These are phyloP conservation scores for Phycodurus eques DNA, from an alignment of 2,113 vertebrate genomes.

Conservation along the genomic window DNA sequence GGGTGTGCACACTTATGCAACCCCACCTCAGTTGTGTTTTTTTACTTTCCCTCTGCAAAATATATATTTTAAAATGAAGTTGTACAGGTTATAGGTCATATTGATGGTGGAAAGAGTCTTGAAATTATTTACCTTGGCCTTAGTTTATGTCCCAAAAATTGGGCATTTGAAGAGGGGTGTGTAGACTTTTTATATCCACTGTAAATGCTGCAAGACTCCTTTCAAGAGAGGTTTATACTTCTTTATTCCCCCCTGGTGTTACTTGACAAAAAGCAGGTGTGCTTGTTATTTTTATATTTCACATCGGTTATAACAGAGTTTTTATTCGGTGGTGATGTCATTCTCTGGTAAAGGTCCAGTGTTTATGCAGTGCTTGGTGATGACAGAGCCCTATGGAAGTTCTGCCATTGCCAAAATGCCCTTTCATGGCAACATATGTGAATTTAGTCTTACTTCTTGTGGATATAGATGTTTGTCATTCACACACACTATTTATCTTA, in stretches of 20 bases:
- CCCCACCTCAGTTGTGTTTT: too few species aligned
- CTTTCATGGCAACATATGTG: conserved; percentile 39
- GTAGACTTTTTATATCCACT: not conserved
- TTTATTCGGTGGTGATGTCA: conserved; percentile 4
- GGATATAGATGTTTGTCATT: conserved; percentile 35
- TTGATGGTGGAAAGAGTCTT: not conserved
- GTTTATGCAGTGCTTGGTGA: conserved; percentile 35
- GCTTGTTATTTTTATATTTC: conserved; percentile 35
- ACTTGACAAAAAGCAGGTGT: conserved; percentile 43
- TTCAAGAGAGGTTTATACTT: not conserved
- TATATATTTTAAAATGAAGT: too few species aligned
- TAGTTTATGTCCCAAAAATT: not conserved
- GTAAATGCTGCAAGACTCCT: not conserved
- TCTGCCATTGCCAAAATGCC: conserved; percentile 30
- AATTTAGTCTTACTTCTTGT: conserved; percentile 22
- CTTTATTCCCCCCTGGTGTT: conserved; percentile 11
- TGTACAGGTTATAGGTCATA: too few species aligned
- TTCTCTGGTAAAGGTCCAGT: conserved; percentile 29
- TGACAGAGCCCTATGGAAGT: conserved; percentile 37
- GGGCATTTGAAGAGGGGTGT: not conserved
- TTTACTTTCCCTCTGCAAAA: too few species aligned
- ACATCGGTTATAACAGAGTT: conserved; percentile 8
- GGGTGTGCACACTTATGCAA: too few species aligned
- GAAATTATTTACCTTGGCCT: not conserved
- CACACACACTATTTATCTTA: conserved; percentile 22